These are phyloP conservation scores for Nephrotoma appendiculata DNA, from an alignment of 2,888 invertebrate genomes.

Conservation along the genomic window DNA sequence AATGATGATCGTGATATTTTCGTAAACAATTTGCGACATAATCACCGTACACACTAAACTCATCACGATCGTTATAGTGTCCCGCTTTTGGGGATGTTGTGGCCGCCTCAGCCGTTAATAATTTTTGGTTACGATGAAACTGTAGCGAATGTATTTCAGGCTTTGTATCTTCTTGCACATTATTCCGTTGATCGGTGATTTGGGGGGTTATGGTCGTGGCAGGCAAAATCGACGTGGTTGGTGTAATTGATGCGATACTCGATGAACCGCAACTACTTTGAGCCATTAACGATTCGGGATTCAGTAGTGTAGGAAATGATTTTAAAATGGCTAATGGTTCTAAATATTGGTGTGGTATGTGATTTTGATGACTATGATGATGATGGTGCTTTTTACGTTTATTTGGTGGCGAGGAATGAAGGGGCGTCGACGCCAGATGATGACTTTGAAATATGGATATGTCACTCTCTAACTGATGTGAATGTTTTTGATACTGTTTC, in stretches of 20 bases:
- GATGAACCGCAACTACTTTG: background rate
- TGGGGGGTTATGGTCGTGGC: background rate
- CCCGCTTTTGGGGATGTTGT: background rate
- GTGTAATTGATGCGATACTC: background rate
- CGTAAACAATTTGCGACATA: slow-evolving; percentile 3
- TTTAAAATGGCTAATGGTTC: background rate
- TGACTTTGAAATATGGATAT: slow-evolving; percentile 1
- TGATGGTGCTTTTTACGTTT: background rate
- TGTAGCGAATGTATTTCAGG: background rate
- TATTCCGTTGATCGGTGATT: background rate
- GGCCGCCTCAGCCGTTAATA: background rate
- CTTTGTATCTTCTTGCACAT: background rate
- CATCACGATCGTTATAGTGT: background rate
- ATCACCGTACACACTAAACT: background rate
- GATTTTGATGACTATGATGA: background rate
- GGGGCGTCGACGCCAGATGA: background rate
- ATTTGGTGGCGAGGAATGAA: background rate
- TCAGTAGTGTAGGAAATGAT: background rate
- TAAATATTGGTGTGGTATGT: background rate
- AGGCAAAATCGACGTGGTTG: background rate
- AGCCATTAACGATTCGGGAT: background rate
- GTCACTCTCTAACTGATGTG: background rate
- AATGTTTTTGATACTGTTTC: background rate
- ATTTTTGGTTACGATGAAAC: background rate
- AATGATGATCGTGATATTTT: slow-evolving; percentile 4